These are phyloP conservation scores for Rhysida immarginata DNA, from an alignment of 1,140 invertebrate species.

Conservation along the genomic window DNA sequence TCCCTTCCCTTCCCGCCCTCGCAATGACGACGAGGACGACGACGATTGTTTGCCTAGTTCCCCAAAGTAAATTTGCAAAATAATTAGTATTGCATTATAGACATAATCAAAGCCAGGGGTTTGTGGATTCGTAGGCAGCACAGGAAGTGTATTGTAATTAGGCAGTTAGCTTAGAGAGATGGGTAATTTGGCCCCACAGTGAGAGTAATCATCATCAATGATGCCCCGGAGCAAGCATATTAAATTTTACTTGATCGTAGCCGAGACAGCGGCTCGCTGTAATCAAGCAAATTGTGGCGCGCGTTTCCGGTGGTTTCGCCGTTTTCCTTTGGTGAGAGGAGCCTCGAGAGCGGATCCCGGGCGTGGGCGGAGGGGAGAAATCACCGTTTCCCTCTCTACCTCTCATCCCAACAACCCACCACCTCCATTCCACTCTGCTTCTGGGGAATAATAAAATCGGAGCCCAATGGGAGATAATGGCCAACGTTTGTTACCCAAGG, in stretches of 20 bases:
- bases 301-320: not conserved
- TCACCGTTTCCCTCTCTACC: too few relatives aligned
- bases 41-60: not conserved
- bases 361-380: too few relatives aligned
- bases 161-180: conserved; percentile 3
- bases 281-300: conserved; percentile 9
- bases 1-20: too few relatives aligned
- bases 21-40: too few relatives aligned
- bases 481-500: too few relatives aligned
- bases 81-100: not conserved
- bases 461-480: too few relatives aligned
- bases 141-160: conserved; percentile 4
- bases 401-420: too few relatives aligned
- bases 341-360: too few relatives aligned
- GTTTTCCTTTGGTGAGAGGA: not conserved
- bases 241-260: not conserved
- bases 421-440: too few relatives aligned
- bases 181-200: conserved; percentile 5
- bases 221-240: conserved; percentile 3
- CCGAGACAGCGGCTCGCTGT: not conserved
- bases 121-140: not conserved
- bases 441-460: too few relatives aligned
- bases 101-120: not conserved
- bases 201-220: conserved; percentile 6
- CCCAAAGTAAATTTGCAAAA: not conserved